These are phyloP conservation scores for Deilephila elpenor DNA, from an alignment of 2,888 invertebrate species.

Conservation along the genomic window DNA sequence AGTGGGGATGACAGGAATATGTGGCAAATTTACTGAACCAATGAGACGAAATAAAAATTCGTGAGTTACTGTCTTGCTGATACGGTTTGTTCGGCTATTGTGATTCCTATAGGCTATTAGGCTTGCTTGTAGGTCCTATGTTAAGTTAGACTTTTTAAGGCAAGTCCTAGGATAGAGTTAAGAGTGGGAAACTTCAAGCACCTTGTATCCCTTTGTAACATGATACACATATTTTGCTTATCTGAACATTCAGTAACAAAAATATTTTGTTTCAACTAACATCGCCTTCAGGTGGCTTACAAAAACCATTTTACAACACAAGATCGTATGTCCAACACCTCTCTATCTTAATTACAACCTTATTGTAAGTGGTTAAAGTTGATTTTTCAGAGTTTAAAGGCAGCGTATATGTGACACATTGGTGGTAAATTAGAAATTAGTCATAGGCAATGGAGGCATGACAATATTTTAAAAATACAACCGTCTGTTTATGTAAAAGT, in stretches of 20 bases:
- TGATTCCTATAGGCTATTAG: neutral
- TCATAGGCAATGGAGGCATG: constrained; percentile 62
- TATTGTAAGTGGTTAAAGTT: constrained; percentile 33
- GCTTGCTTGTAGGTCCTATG: neutral
- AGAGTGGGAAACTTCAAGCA: neutral
- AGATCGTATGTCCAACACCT: constrained; percentile 30
- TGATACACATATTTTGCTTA: constrained; percentile 51
- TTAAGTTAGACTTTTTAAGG: no score
- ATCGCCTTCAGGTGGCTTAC: constrained; percentile 53
- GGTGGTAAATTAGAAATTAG: constrained; percentile 52
- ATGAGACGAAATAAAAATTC: no score
- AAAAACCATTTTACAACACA: constrained; percentile 36
- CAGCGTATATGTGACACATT: constrained; percentile 33
- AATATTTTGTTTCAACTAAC: constrained; percentile 54
- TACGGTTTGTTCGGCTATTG: no score
- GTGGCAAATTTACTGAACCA: no score
- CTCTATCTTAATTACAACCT: constrained; percentile 33
- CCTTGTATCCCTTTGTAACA: neutral
- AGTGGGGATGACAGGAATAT: no score
- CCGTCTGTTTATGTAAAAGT: constrained; percentile 59
- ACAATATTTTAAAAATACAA: constrained; percentile 65
- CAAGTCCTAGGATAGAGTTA: neutral
- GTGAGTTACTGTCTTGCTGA: no score
- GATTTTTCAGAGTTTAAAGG: constrained; percentile 32
- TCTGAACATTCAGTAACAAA: constrained; percentile 53